phyloP scores from a whole-genome alignment of 1,140 invertebrate species.

The Bombus sylvicola region DNA sequence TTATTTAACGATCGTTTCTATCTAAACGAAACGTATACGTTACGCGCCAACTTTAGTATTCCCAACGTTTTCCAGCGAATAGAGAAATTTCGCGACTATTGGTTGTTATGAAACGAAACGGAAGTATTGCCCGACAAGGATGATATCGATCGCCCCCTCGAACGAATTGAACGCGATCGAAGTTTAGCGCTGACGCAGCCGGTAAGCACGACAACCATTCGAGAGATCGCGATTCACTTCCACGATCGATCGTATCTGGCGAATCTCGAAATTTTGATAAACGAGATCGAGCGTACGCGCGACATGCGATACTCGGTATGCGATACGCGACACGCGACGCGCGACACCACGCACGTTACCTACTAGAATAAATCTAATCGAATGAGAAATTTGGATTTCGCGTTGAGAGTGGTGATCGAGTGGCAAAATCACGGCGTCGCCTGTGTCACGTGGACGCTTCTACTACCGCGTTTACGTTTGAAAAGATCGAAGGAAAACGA shows the following conservation, averaged over 20 bases:
- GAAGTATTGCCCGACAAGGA: not conserved
- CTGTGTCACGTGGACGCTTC: slow-evolving; percentile 60
- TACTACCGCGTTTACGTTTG: slow-evolving; percentile 16
- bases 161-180: not conserved
- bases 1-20: slow-evolving; percentile 11
- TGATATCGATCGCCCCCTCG: not conserved
- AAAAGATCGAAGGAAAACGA: too few species aligned
- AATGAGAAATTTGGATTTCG: slow-evolving; percentile 62
- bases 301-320: slow-evolving; percentile 1
- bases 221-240: not conserved
- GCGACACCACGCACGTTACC: not conserved
- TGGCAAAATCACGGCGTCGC: not conserved
- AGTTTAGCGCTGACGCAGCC: not conserved
- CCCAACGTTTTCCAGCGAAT: not conserved
- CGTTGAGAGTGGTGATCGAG: slow-evolving; percentile 49
- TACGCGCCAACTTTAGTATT: not conserved
- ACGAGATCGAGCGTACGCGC: not conserved
- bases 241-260: not conserved
- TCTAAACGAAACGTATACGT: not conserved
- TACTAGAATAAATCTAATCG: slow-evolving; percentile 53
- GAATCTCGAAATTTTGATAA: not conserved
- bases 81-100: not conserved
- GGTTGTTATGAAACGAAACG: not conserved
- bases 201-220: not conserved
- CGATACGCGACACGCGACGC: not conserved